Conservation (phyloP, 2,888 invertebrate genomes). For the Lysandra coridon region DNA sequence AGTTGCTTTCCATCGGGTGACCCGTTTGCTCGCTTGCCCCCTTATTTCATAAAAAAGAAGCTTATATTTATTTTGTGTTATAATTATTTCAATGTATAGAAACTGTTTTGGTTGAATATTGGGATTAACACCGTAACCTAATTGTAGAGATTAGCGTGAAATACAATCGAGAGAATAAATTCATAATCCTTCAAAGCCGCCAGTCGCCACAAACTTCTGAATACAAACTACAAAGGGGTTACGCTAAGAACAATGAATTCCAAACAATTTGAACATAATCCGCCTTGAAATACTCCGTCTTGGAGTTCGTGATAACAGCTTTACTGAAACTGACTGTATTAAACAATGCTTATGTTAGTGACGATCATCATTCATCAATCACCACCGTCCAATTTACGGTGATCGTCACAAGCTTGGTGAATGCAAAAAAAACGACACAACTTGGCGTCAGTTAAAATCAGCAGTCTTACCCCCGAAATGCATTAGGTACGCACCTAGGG, state of each 20-base stretch:
- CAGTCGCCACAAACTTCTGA: not conserved
- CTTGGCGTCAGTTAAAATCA: too few relatives aligned
- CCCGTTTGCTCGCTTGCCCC: too few relatives aligned
- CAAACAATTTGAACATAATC: not conserved
- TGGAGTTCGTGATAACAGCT: not conserved
- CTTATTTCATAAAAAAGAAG: too few relatives aligned
- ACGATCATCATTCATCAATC: not conserved
- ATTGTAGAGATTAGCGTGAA: not conserved
- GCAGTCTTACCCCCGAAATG: too few relatives aligned
- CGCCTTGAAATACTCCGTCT: not conserved
- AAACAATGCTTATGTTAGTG: not conserved
- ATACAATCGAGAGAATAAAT: not conserved
- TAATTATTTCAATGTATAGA: too few relatives aligned
- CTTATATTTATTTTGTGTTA: too few relatives aligned
- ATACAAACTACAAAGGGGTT: not conserved
- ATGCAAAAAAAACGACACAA: too few relatives aligned
- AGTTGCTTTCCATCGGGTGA: too few relatives aligned
- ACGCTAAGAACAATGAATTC: constrained; percentile 7
- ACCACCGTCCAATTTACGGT: not conserved
- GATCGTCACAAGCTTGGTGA: too few relatives aligned
- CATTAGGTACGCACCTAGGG: too few relatives aligned
- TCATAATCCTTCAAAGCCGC: not conserved
- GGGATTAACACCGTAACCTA: not conserved
- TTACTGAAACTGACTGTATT: not conserved
- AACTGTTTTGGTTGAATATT: too few relatives aligned